These are phyloP conservation scores for Bugula neritina DNA, from an alignment of 2,888 invertebrate species.

Conservation along the genomic window DNA sequence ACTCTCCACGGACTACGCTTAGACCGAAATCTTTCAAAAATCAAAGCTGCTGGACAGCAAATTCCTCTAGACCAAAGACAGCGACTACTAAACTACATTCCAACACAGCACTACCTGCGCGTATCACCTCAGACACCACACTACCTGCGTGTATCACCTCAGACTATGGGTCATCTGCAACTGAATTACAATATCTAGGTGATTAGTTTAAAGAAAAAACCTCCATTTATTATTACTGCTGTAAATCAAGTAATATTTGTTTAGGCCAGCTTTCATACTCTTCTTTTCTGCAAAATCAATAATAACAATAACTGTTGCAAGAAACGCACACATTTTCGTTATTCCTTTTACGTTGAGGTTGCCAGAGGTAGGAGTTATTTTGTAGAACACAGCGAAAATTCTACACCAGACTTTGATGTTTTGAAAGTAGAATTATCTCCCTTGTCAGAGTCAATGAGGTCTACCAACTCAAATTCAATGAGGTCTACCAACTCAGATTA, in stretches of 20 bases:
- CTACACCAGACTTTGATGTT: constrained; percentile 1
- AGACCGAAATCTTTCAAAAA: not conserved
- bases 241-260: too few species aligned
- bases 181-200: not conserved
- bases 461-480: too few species aligned
- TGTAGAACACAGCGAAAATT: not conserved
- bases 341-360: too few species aligned
- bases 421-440: constrained; percentile 9
- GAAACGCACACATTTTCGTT: too few species aligned
- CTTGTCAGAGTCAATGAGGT: too few species aligned
- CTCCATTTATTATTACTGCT: too few species aligned
- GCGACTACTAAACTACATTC: not conserved
- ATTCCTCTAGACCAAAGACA: not conserved
- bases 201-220: too few species aligned
- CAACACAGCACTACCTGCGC: not conserved
- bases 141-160: not conserved
- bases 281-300: too few species aligned
- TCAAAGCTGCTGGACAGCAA: not conserved
- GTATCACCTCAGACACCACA: not conserved
- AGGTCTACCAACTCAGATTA: too few species aligned
- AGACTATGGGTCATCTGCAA: not conserved
- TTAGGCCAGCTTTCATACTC: too few species aligned
- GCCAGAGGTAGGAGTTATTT: too few species aligned
- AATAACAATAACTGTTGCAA: too few species aligned
- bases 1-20: not conserved